Percentiles rank a stretch among this genome's conserved stretches.
Conservation (phyloP, 2,888 invertebrate species). For the Nephrotoma flavescens region DNA sequence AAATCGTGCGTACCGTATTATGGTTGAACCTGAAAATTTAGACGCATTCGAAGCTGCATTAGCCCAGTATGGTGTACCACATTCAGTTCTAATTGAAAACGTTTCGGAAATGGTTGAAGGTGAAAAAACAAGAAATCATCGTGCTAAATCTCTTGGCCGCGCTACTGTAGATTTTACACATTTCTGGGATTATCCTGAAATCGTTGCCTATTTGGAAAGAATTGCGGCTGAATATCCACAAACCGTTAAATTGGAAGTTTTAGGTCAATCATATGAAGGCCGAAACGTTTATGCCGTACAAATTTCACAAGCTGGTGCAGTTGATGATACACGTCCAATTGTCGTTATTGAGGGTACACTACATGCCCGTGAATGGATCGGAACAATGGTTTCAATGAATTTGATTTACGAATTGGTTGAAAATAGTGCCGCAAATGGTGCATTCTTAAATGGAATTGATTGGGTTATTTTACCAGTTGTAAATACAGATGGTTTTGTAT, state of each 20-base stretch:
- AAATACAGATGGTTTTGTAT: conserved; percentile 32
- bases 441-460: background rate
- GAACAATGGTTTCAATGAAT: background rate
- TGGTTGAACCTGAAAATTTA: background rate
- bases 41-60: background rate
- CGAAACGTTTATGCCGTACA: background rate
- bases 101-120: background rate
- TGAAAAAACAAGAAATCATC: background rate
- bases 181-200: background rate
- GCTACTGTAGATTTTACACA: background rate
- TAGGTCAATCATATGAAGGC: background rate
- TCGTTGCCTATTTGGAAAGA: background rate
- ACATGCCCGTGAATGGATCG: background rate
- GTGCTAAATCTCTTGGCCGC: background rate
- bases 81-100: background rate
- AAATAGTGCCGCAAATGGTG: background rate
- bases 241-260: background rate
- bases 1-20: background rate
- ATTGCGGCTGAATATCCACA: background rate
- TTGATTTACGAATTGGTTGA: background rate
- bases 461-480: conserved; percentile 23
- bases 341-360: background rate
- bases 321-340: background rate
- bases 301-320: background rate
- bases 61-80: background rate